Conservation (phyloP, 1,140 invertebrate species). For the Battus philenor region DNA sequence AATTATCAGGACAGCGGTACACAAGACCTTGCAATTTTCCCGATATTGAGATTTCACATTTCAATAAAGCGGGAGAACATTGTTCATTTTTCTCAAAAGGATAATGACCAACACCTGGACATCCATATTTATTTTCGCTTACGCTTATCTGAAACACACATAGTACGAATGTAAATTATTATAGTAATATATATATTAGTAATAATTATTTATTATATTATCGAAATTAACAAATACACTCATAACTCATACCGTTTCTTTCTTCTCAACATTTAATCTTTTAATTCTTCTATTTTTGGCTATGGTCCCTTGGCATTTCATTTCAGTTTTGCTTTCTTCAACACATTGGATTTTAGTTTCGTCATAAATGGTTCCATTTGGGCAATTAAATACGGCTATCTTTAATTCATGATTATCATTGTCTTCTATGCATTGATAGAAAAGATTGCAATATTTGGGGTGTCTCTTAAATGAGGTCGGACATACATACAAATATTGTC, state of each 20-base stretch:
- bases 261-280: constrained; percentile 70
- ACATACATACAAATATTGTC: constrained; percentile 84
- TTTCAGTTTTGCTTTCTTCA: constrained; percentile 74
- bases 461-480: constrained; percentile 89
- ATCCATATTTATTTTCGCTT: constrained; percentile 74
- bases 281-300: constrained; percentile 75
- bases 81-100: constrained; percentile 78
- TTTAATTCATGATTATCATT: constrained; percentile 81
- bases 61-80: constrained; percentile 84
- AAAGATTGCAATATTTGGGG: constrained; percentile 88
- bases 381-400: constrained; percentile 84
- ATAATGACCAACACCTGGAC: constrained; percentile 82
- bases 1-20: constrained; percentile 85
- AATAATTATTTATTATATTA: not conserved
- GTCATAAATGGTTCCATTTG: constrained; percentile 85
- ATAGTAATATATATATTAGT: constrained; percentile 7
- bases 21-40: constrained; percentile 81
- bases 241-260: constrained; percentile 80
- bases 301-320: constrained; percentile 77
- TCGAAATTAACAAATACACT: constrained; percentile 44
- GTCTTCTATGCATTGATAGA: constrained; percentile 87
- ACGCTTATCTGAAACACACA: constrained; percentile 78
- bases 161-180: constrained; percentile 17
- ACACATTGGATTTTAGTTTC: constrained; percentile 84
- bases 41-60: constrained; percentile 78